Conservation (phyloP, 2,113 vertebrate genomes). For the Pelodiscus sinensis region DNA sequence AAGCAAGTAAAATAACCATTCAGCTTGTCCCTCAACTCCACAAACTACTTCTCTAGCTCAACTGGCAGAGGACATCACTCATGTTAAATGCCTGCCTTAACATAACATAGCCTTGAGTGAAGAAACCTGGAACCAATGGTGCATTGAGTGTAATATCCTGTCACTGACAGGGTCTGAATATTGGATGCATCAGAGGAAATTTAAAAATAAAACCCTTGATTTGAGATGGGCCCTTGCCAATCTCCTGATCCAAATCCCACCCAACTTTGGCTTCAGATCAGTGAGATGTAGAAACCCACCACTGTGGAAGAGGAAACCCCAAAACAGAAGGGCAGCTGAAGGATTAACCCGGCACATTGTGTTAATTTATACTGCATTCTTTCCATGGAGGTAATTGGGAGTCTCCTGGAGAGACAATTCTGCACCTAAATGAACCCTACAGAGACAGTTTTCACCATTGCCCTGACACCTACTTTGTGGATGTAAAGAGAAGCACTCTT, state of each 20-base stretch:
- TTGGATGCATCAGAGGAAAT: not conserved
- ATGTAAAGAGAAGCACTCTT: not conserved
- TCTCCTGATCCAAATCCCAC: not conserved
- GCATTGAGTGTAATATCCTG: not conserved
- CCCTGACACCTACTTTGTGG: not conserved
- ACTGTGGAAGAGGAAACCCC: not conserved
- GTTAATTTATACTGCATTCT: not conserved
- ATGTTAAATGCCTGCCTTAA: not conserved
- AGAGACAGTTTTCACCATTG: not conserved
- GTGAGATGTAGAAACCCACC: not conserved
- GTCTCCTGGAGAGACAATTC: not conserved
- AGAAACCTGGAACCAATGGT: not conserved
- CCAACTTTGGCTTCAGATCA: not conserved
- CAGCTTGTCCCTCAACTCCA: not conserved
- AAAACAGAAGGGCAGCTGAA: not conserved
- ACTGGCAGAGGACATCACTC: not conserved
- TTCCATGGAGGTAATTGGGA: not conserved
- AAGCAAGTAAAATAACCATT: not conserved
- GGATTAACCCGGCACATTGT: not conserved
- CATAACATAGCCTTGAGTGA: not conserved
- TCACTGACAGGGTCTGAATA: not conserved
- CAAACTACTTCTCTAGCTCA: not conserved
- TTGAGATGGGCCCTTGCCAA: not conserved
- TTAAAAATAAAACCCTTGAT: too few relatives aligned
- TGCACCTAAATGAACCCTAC: not conserved